Percentiles rank a stretch among this genome's conserved stretches.
These are phyloP conservation scores for Zoanthus solanderi DNA, from an alignment of 92 coral and sea anemone species.

Conservation along the genomic window DNA sequence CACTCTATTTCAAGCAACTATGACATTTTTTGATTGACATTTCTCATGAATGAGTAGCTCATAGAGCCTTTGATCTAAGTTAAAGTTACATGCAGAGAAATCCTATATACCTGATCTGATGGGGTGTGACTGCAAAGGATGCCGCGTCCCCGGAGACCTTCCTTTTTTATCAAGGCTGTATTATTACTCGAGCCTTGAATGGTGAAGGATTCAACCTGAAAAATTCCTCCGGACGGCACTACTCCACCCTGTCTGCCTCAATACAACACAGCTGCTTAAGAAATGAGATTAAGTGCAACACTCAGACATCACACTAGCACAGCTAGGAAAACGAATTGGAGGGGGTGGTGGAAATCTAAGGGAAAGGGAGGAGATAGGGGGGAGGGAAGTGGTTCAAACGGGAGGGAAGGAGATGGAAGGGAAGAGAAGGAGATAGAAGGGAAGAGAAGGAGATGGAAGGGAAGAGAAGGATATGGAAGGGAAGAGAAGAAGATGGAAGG, in stretches of 20 bases:
- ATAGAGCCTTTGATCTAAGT: not conserved
- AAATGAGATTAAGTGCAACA: not conserved
- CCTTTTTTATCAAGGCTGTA: conserved; percentile 83
- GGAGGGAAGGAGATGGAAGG: too few relatives aligned
- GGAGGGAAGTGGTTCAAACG: too few relatives aligned
- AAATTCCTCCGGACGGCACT: conserved; percentile 31
- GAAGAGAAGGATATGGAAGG: too few relatives aligned
- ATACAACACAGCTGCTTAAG: conserved; percentile 33
- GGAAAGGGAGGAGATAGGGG: too few relatives aligned
- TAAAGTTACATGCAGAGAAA: not conserved
- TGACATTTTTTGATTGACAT: too few relatives aligned
- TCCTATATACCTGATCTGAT: conserved; percentile 35
- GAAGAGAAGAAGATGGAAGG: too few relatives aligned
- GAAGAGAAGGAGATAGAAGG: too few relatives aligned
- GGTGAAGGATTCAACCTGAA: conserved; percentile 80
- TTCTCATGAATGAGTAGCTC: too few relatives aligned
- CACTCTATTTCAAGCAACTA: too few relatives aligned
- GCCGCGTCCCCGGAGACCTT: conserved; percentile 42
- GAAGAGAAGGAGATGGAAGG: too few relatives aligned
- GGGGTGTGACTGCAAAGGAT: conserved; percentile 34
- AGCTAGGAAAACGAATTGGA: not conserved
- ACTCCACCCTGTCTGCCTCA: conserved; percentile 42
- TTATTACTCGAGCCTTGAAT: conserved; percentile 66
- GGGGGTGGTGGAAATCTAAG: not conserved
- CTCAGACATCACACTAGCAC: not conserved